Percentiles rank a stretch among this genome's conserved stretches.
Conservation (phyloP, 2,797 vertebrate genomes). For the Ceryle rudis region DNA sequence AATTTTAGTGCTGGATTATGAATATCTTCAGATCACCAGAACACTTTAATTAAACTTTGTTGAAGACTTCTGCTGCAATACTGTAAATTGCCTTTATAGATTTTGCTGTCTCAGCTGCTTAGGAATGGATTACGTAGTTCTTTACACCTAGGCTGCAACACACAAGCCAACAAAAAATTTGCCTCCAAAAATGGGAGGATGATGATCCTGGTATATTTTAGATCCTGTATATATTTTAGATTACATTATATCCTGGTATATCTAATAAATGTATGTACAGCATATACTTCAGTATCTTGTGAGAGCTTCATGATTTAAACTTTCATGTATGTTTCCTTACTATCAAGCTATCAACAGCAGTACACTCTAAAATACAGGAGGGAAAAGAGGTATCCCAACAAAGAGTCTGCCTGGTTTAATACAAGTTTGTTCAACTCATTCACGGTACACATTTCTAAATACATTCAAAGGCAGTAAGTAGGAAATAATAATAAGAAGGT, state of each 20-base stretch:
- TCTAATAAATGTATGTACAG: neutral
- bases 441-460: neutral
- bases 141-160: neutral
- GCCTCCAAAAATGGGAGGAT: neutral
- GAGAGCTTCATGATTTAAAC: neutral
- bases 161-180: neutral
- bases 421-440: neutral
- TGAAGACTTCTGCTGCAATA: constrained; percentile 2
- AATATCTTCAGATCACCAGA: neutral
- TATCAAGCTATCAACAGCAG: neutral
- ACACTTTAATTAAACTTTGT: neutral
- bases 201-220: neutral
- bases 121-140: neutral
- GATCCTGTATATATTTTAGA: too few relatives aligned
- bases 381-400: neutral
- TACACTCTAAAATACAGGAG: neutral
- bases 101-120: neutral
- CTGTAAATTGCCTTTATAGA: neutral
- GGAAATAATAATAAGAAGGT: neutral
- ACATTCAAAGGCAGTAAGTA: neutral
- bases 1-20: neutral
- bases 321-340: neutral
- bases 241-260: neutral
- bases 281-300: neutral
- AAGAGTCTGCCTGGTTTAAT: neutral